Base-by-base conservation (phyloP, 1,140 invertebrate species). In the Aphelenchoides besseyi region DNA sequence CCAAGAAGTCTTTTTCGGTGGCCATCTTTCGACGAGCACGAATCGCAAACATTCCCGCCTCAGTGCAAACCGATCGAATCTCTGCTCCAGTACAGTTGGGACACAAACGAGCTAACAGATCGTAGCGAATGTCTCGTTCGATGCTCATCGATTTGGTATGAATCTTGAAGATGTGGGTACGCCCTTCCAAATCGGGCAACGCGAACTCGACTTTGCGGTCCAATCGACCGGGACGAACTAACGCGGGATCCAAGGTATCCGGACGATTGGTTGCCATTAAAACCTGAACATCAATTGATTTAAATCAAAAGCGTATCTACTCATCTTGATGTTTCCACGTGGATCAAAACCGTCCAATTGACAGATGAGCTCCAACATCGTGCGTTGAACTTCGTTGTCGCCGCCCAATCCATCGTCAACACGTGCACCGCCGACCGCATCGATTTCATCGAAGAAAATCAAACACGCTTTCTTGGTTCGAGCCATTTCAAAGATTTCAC, bases 41-140 rank as follows among this genome's bases (percentile, higher is more conserved):
- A 84, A 99, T 98, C 0, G 96, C 96, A 87, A 97, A 98, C 96
- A 99, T 98, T 29, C 97, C 97, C 70, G 97, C 96, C 86, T 99
- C 97, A 2, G 97, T 99, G 28, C 55, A 59, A 30, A 59, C 55
- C 0, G 55, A 59, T 1, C 55, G 55, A 1, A 59, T 59, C 5
- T 59, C 55, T 2, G 55, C 55, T 59, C 55, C 95, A 30, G 97
- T 98, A 68, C 93, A 96, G 83, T 99, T 99, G 0, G 97, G 96
- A 85, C 96, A 98, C 0, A 98, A 88, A 76, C 96, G 88, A 1
- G 95, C 95, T 3, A 98, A 87, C 53, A 99, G 86, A 86, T 98
- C 96, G 85, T 97, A 98, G 82, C 97, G 89, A 82, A 99, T 99
- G 83, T 98, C 95, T 70, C 95, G 89, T 85, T 98, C 97, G 12